Evolutionary conservation across 1,140 invertebrate genomes (phyloP).

Genomic region (Pseudomyrmex concolor): DNA sequence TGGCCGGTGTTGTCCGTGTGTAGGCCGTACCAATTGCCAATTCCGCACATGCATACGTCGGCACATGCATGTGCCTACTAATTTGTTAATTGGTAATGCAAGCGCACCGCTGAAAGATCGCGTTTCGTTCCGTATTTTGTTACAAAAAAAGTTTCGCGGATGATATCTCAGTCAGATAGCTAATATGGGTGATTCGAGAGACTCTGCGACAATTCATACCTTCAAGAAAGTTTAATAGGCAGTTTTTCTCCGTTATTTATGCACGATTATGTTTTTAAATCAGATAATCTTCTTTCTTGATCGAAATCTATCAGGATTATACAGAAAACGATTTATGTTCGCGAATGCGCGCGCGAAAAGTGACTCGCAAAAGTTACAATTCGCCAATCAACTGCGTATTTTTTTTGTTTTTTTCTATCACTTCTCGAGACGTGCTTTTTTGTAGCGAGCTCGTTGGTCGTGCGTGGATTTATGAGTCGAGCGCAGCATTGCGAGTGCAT

Average conservation of each 20-base stretch:
- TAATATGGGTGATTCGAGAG: neutral
- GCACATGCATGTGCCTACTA: slow-evolving; percentile 51
- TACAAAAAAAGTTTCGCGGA: neutral
- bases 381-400: slow-evolving; percentile 9
- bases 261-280: neutral
- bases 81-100: slow-evolving; percentile 81
- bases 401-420: slow-evolving; percentile 16
- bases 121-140: slow-evolving; percentile 52
- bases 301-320: slow-evolving; percentile 18
- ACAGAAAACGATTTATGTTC: slow-evolving; percentile 19
- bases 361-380: slow-evolving; percentile 10
- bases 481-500: slow-evolving; percentile 2
- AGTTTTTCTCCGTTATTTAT: slow-evolving; percentile 17
- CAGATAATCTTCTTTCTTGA: slow-evolving; percentile 3
- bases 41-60: neutral
- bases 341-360: slow-evolving; percentile 1
- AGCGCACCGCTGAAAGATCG: slow-evolving; percentile 60
- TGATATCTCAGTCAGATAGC: neutral
- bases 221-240: neutral
- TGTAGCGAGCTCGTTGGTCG: slow-evolving; percentile 5
- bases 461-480: slow-evolving; percentile 35
- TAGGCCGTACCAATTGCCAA: slow-evolving; percentile 47
- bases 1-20: slow-evolving; percentile 58
- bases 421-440: slow-evolving; percentile 26
- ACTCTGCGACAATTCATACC: neutral